Evolutionary conservation across 2,113 vertebrate species (phyloP).

Genomic region (Microcebus tavaratra): DNA sequence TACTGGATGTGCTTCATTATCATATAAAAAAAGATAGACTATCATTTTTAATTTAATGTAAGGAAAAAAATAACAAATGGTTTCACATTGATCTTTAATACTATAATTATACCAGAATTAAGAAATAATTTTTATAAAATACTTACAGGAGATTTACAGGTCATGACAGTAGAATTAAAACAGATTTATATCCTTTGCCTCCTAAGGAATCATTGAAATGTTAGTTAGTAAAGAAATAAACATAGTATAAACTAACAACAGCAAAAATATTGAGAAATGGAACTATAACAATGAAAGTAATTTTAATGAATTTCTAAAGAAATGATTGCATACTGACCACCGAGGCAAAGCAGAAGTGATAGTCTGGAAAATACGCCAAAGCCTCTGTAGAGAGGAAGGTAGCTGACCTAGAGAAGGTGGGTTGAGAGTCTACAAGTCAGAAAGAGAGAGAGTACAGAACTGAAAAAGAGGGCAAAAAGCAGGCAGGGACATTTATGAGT

Average conservation of each 20-base stretch:
- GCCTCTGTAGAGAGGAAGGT: neutral
- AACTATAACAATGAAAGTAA: neutral
- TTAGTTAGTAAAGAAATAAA: conserved; percentile 21
- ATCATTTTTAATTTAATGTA: conserved; percentile 43
- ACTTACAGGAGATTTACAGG: conserved; percentile 4
- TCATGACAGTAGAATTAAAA: neutral
- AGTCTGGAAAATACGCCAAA: neutral
- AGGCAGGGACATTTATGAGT: neutral
- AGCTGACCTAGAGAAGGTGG: neutral
- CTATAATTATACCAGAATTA: neutral
- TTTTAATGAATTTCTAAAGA: neutral
- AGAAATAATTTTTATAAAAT: conserved; percentile 28
- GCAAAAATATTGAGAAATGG: neutral
- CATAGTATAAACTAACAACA: neutral
- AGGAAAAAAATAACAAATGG: conserved; percentile 47
- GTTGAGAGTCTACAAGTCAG: neutral
- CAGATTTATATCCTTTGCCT: conserved; percentile 19
- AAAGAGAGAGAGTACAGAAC: neutral
- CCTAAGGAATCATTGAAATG: neutral
- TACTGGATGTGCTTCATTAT: conserved; percentile 9
- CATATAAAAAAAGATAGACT: conserved; percentile 22
- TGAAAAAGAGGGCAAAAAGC: neutral
- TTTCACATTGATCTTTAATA: conserved; percentile 11
- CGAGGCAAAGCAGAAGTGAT: neutral
- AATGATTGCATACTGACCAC: neutral